Conservation (phyloP, 2,113 vertebrate species). For the Nettapus auritus region DNA sequence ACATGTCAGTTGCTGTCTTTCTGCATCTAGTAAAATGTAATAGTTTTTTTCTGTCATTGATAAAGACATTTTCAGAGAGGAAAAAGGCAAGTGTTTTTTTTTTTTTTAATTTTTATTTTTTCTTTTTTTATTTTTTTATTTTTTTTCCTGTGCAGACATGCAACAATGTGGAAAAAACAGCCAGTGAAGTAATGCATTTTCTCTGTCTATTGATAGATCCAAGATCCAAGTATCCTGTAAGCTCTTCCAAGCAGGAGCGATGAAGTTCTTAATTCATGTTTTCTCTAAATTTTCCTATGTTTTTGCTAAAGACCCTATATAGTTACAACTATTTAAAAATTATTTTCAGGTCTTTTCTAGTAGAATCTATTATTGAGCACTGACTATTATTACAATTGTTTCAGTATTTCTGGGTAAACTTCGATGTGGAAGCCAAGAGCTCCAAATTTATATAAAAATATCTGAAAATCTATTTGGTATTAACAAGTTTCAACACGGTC, state of each 20-base stretch:
- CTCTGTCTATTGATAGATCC: not conserved
- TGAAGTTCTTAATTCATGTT: not conserved
- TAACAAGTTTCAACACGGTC: not conserved
- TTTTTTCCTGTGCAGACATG: not conserved
- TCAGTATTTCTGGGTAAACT: constrained; percentile 26
- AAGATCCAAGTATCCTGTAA: not conserved
- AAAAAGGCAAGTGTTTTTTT: not conserved
- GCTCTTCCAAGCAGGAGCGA: not conserved
- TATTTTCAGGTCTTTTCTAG: not conserved
- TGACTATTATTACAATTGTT: not conserved
- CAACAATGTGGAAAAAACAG: not conserved
- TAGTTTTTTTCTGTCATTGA: not conserved
- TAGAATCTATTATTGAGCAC: not conserved
- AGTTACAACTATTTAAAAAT: not conserved
- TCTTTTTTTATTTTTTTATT: too few relatives aligned
- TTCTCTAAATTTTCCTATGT: too few relatives aligned
- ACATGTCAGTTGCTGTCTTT: not conserved
- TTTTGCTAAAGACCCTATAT: not conserved
- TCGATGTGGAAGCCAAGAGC: not conserved
- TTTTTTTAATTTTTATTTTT: too few relatives aligned
- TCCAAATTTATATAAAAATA: not conserved
- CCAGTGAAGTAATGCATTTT: not conserved
- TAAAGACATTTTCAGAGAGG: not conserved
- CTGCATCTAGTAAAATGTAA: not conserved
- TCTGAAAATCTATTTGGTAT: not conserved